A percentile compares a stretch with the other conserved stretches of the same genome.
phyloP scores from a whole-genome alignment of 2,888 invertebrate genomes.

The Orthosia incerta region DNA sequence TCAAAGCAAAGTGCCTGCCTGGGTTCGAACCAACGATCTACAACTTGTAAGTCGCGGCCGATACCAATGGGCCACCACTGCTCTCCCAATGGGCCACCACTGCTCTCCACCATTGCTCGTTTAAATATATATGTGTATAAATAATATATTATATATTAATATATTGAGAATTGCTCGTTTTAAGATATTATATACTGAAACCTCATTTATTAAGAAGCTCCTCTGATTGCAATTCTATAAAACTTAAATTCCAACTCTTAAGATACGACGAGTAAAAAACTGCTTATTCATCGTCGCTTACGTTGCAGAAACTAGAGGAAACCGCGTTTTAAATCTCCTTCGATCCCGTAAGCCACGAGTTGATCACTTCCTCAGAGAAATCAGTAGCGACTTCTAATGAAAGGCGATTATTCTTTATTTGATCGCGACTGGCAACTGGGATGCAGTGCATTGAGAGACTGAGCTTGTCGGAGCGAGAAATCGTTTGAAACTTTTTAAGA shows the following conservation, averaged over 20 bases:
- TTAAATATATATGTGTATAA: no score
- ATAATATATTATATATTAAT: no score
- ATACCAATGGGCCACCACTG: no score
- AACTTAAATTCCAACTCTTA: background rate
- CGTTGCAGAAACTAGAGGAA: slow-evolving; percentile 59
- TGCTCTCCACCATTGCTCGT: no score
- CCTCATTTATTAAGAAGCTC: no score
- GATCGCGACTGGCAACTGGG: slow-evolving; percentile 59
- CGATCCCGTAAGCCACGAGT: slow-evolving; percentile 69
- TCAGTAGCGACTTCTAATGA: slow-evolving; percentile 74
- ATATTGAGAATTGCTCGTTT: no score
- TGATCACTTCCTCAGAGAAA: slow-evolving; percentile 75
- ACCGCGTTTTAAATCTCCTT: slow-evolving; percentile 70
- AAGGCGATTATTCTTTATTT: slow-evolving; percentile 77
- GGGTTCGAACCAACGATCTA: no score
- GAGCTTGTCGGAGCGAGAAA: slow-evolving; percentile 58
- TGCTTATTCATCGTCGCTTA: slow-evolving; percentile 55
- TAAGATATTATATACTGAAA: no score
- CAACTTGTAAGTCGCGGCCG: no score
- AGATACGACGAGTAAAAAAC: slow-evolving; percentile 35
- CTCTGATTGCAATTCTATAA: slow-evolving; percentile 2
- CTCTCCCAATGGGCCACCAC: no score
- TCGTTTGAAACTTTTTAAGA: slow-evolving; percentile 56
- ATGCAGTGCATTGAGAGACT: slow-evolving; percentile 63
- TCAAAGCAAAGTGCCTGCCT: no score